These are phyloP conservation scores for Pagetopsis macropterus DNA, from an alignment of 2,797 vertebrate species.

Conservation along the genomic window DNA sequence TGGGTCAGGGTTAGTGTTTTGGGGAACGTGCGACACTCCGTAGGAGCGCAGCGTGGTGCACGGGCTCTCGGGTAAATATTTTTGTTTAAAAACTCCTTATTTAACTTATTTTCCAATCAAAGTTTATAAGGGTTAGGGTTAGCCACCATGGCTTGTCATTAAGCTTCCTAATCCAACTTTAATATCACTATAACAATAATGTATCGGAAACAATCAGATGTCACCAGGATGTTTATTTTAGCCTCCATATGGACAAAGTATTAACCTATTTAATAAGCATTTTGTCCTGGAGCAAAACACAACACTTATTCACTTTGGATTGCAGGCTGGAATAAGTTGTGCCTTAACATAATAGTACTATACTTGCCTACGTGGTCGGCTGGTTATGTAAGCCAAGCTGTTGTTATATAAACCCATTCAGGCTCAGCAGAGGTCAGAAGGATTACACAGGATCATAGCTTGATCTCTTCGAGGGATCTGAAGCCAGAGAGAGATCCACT, in stretches of 20 bases:
- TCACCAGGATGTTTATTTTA: slow-evolving; percentile 33
- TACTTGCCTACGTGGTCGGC: slow-evolving; percentile 40
- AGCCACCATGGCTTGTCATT: neutral
- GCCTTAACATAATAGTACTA: slow-evolving; percentile 12
- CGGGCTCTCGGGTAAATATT: too few relatives aligned
- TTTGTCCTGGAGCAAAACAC: slow-evolving; percentile 12
- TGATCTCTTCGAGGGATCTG: slow-evolving; percentile 37
- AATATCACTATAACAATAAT: neutral
- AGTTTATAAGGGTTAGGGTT: too few relatives aligned
- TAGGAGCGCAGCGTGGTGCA: too few relatives aligned
- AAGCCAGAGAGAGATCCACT: slow-evolving; percentile 14
- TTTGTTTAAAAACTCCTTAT: too few relatives aligned
- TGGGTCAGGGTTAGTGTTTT: too few relatives aligned
- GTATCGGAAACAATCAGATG: slow-evolving; percentile 1
- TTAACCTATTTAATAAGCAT: slow-evolving; percentile 37
- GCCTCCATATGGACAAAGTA: slow-evolving; percentile 8
- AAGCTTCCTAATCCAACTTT: neutral
- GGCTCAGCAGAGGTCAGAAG: slow-evolving; percentile 44
- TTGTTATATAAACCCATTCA: slow-evolving; percentile 57
- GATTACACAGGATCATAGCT: slow-evolving; percentile 57
- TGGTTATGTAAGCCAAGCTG: slow-evolving; percentile 45
- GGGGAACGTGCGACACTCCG: too few relatives aligned
- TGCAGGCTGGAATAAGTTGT: slow-evolving; percentile 19
- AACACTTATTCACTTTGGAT: slow-evolving; percentile 25
- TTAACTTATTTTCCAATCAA: too few relatives aligned